A percentile compares a stretch with the other conserved stretches of the same genome.
These are phyloP conservation scores for Calycopis cecrops DNA, from an alignment of 1,140 invertebrate genomes.

Conservation along the genomic window DNA sequence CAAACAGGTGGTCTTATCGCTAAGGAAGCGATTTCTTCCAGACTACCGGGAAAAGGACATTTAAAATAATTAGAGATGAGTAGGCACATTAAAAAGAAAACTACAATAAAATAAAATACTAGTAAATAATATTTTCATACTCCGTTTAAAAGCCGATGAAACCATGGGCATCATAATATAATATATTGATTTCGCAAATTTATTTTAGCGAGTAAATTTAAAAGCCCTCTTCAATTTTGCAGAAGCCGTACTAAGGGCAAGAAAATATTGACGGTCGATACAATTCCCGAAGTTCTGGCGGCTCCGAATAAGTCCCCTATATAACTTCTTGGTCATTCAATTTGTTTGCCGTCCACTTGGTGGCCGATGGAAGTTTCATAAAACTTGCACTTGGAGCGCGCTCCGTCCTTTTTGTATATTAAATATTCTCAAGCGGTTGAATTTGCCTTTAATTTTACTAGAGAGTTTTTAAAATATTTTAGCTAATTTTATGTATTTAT, in stretches of 20 bases:
- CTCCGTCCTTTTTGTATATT: conserved; percentile 11
- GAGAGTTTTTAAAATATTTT: neutral
- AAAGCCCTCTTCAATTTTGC: neutral
- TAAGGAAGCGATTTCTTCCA: too few species aligned
- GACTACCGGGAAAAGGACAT: too few species aligned
- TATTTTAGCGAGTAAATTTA: neutral
- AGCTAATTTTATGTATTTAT: too few species aligned
- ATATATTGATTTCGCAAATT: neutral
- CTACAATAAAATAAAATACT: too few species aligned
- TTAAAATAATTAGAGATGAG: too few species aligned
- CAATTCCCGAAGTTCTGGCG: conserved; percentile 13
- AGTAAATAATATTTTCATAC: too few species aligned
- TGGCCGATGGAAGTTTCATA: conserved; percentile 15
- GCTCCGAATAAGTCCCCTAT: conserved; percentile 10
- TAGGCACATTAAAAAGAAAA: too few species aligned
- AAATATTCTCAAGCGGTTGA: conserved; percentile 18
- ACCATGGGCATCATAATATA: too few species aligned
- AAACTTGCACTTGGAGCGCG: conserved; percentile 12
- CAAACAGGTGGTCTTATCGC: too few species aligned
- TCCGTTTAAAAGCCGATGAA: too few species aligned
- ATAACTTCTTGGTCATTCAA: conserved; percentile 18
- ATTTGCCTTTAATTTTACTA: conserved; percentile 10
- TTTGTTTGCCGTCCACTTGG: conserved; percentile 16
- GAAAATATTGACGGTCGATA: conserved; percentile 18
- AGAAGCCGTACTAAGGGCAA: conserved; percentile 3